phyloP scores from a whole-genome alignment of 2,797 vertebrate genomes.

The Clarias laeviceps region DNA sequence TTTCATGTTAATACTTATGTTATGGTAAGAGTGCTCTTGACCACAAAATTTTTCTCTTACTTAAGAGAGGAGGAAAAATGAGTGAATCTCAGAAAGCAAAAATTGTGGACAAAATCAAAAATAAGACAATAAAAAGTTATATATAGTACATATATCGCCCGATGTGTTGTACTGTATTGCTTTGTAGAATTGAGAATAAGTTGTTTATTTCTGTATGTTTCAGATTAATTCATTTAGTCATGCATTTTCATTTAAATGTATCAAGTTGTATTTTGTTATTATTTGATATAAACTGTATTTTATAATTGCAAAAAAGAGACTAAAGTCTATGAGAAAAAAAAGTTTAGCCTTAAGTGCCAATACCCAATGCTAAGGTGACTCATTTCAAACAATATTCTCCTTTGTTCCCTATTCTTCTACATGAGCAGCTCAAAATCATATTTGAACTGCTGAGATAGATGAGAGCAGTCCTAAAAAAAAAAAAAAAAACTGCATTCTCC shows the following conservation, averaged over 20 bases:
- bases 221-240: neutral
- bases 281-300: neutral
- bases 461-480: slow-evolving; percentile 53
- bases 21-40: no score
- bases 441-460: slow-evolving; percentile 57
- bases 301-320: neutral
- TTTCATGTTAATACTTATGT: no score
- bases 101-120: no score
- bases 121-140: no score
- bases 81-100: no score
- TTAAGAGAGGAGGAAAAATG: no score
- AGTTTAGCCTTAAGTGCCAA: neutral
- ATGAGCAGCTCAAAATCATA: slow-evolving; percentile 41
- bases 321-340: neutral
- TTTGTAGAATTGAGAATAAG: neutral
- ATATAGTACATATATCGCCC: no score
- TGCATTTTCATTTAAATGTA: neutral
- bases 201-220: neutral
- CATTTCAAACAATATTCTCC: neutral
- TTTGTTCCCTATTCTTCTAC: slow-evolving; percentile 43
- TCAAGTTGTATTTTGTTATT: neutral
- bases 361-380: neutral
- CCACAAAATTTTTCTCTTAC: no score
- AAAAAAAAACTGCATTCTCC: slow-evolving; percentile 50
- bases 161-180: no score